Conservation (phyloP, 2,113 vertebrate species). For the Salvator merianae region DNA sequence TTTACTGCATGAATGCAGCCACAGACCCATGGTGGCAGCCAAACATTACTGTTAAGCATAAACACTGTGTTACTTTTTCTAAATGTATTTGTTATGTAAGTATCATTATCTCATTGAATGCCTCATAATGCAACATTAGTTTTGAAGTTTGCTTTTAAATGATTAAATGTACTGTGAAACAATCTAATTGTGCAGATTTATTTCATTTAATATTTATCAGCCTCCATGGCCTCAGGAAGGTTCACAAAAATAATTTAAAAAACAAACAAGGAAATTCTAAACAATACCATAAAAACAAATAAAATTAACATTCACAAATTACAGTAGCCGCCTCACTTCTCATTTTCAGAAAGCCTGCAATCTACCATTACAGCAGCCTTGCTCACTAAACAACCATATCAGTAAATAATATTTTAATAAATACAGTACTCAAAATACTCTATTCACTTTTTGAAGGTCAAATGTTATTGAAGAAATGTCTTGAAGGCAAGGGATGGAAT, state of each 20-base stretch:
- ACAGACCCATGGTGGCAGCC: neutral
- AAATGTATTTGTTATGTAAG: neutral
- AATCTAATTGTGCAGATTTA: slow-evolving; percentile 5
- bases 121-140: neutral
- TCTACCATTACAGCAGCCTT: too few species aligned
- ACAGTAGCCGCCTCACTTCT: too few species aligned
- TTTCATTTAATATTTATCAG: neutral
- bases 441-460: neutral
- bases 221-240: neutral
- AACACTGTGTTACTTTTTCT: neutral
- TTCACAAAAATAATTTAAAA: too few species aligned
- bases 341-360: too few species aligned
- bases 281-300: too few species aligned
- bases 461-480: neutral
- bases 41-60: too few species aligned
- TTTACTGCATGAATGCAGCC: neutral
- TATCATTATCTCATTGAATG: neutral
- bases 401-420: too few species aligned
- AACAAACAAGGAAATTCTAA: too few species aligned
- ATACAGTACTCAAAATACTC: too few species aligned
- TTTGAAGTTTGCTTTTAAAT: slow-evolving; percentile 1
- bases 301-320: too few species aligned
- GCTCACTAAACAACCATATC: too few species aligned
- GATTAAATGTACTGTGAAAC: neutral
- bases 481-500: neutral